Evolutionary conservation across 2,888 invertebrate species (phyloP).

Genomic region (Torymus texanus): DNA sequence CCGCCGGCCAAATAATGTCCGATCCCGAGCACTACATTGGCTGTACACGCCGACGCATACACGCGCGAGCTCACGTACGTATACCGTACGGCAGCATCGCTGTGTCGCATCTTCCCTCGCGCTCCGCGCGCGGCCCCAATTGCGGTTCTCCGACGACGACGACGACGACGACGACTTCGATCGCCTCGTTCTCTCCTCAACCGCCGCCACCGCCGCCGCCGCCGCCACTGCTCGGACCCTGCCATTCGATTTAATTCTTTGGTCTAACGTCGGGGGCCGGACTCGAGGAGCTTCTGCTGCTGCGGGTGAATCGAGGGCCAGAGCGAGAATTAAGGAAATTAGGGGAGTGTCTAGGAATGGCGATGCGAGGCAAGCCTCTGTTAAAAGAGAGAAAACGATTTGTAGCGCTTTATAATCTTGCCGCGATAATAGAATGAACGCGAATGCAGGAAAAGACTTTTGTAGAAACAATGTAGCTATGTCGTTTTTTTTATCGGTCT

Average conservation of each 20-base stretch:
- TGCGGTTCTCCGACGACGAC: constrained; percentile 24
- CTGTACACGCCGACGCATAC: constrained; percentile 16
- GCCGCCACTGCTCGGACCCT: background rate
- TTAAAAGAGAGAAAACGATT: too few species aligned
- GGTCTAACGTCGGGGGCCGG: constrained; percentile 5
- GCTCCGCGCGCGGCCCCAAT: constrained; percentile 1
- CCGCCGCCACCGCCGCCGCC: background rate
- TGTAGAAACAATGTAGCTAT: too few species aligned
- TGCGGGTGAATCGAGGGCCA: too few species aligned
- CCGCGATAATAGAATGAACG: too few species aligned
- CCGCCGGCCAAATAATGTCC: constrained; percentile 64
- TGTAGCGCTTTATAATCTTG: too few species aligned
- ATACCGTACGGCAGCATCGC: background rate
- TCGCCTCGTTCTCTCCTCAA: constrained; percentile 7
- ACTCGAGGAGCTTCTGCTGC: background rate
- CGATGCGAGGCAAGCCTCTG: too few species aligned
- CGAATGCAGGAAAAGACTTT: too few species aligned
- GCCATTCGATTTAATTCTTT: constrained; percentile 21
- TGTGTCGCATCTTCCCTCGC: constrained; percentile 7
- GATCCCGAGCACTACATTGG: constrained; percentile 11
- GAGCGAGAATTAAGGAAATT: too few species aligned
- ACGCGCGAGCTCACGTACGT: background rate
- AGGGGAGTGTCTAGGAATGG: too few species aligned
- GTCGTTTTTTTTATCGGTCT: too few species aligned
- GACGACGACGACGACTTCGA: constrained; percentile 1